A percentile compares a stretch with the other conserved stretches of the same genome.
These are phyloP conservation scores for Drosophila anomelani DNA, from an alignment of 2,888 invertebrate species.

Conservation along the genomic window DNA sequence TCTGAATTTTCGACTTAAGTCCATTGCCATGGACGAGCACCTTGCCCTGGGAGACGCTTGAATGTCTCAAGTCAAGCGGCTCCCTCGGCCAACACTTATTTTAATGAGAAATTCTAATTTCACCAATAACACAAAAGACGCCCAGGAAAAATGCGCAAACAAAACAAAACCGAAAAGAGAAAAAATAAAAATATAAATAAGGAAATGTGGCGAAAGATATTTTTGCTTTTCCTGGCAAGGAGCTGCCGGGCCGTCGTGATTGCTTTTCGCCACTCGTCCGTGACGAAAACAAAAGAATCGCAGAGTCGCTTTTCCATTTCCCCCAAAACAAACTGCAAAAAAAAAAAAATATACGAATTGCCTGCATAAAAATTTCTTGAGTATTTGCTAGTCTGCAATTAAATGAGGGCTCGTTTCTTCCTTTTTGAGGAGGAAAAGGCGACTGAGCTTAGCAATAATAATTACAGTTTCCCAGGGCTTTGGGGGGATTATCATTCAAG, in stretches of 20 bases:
- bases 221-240: constrained; percentile 42
- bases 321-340: constrained; percentile 25
- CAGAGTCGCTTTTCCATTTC: constrained; percentile 31
- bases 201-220: constrained; percentile 56
- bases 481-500: constrained; percentile 20
- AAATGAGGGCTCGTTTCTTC: constrained; percentile 37
- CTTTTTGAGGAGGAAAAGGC: background rate
- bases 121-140: constrained; percentile 75
- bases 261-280: constrained; percentile 76
- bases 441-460: constrained; percentile 52
- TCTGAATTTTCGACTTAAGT: constrained; percentile 56
- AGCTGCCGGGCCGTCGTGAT: constrained; percentile 54
- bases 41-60: constrained; percentile 58
- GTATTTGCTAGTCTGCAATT: constrained; percentile 67
- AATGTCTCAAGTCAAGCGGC: constrained; percentile 76
- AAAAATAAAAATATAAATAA: constrained; percentile 14
- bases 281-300: constrained; percentile 73
- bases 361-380: constrained; percentile 60
- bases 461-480: constrained; percentile 36
- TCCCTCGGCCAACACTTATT: constrained; percentile 75
- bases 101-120: constrained; percentile 81
- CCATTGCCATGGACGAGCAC: constrained; percentile 78
- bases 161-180: constrained; percentile 26
- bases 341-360: constrained; percentile 54
- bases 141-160: constrained; percentile 58